Evolutionary conservation across 2,797 vertebrate genomes (phyloP), one percentile per base, ranked within the genome.

Genomic region (Trematomus bernacchii): DNA sequence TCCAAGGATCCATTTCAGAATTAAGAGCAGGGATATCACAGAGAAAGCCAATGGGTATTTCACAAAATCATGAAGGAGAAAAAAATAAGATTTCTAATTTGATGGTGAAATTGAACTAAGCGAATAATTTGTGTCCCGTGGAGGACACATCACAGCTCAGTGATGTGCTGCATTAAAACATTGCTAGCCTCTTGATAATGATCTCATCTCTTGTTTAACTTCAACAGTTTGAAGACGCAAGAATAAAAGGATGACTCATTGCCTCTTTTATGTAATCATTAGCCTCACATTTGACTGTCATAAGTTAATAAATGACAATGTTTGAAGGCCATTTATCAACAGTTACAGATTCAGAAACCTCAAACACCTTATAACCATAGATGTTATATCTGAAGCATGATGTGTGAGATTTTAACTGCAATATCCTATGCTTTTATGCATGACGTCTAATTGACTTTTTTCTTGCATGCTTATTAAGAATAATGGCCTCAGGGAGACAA

Each of bases 1-100:
- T 86, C 84, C 79, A 87, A 91, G 75, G 76, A 89, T 62, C 79
- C 86, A 73, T 87, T 79, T 71, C 79, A 62, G 76, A 91, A 87
- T 89, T 85, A 87, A 60, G 73, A 76, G 84, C 42, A 58, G 63
- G 58, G 71, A 66, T 69, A 78, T 79, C 33, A 55, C 66, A 63
- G 74, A 71, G 50, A 47, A 67, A 76, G 73, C 43, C 27, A 46
- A 57, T n/a, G 66, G 67, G 76, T 65, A 51, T 52, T 79, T 33
- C 11, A 59, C 19, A 64, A 57, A 82, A 80, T 84, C 59, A 64
- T 72, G 68, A 3, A 27, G 2, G n/a, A 52, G 54, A 7, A 6
- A 30, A 18, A 51, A 18, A 68, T 55, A 51, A 15, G 14, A 5
- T 68, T 82, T 68, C 44, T 16, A 64, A 55, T 73, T 67, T 37